Evolutionary conservation across 2,113 vertebrate genomes (phyloP).

Genomic region (Chionodraco myersi): DNA sequence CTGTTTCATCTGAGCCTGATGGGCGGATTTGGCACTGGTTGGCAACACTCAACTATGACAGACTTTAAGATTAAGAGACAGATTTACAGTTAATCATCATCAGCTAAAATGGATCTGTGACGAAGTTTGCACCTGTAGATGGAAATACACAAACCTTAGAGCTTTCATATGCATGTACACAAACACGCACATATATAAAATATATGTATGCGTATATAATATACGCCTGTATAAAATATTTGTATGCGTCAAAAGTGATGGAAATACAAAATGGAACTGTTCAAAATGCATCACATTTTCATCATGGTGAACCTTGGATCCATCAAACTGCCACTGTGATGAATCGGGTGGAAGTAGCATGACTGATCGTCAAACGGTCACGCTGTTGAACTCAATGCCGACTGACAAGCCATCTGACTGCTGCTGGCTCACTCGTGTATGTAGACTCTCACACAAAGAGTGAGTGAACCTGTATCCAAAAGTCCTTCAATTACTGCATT

Average conservation of each 20-base stretch:
- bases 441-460: conserved; percentile 12
- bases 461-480: too few relatives aligned
- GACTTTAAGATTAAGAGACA: conserved; percentile 52
- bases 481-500: too few relatives aligned
- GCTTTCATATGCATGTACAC: not conserved
- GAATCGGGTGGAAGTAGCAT: conserved; percentile 48
- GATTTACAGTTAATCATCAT: conserved; percentile 39
- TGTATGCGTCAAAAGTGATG: not conserved
- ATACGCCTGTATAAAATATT: not conserved
- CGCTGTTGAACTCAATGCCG: conserved; percentile 46
- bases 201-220: not conserved
- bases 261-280: not conserved
- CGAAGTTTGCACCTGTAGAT: conserved; percentile 31
- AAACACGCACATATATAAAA: not conserved
- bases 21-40: conserved; percentile 29
- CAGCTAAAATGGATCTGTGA: conserved; percentile 9
- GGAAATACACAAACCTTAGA: conserved; percentile 4
- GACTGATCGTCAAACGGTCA: conserved; percentile 62
- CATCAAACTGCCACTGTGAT: conserved; percentile 13
- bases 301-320: not conserved
- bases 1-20: conserved; percentile 32
- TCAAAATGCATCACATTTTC: not conserved
- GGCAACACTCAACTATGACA: conserved; percentile 16
- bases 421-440: conserved; percentile 56
- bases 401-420: conserved; percentile 62